phyloP scores from a whole-genome alignment of 2,113 vertebrate species.

The Psittacula cyanocephala region DNA sequence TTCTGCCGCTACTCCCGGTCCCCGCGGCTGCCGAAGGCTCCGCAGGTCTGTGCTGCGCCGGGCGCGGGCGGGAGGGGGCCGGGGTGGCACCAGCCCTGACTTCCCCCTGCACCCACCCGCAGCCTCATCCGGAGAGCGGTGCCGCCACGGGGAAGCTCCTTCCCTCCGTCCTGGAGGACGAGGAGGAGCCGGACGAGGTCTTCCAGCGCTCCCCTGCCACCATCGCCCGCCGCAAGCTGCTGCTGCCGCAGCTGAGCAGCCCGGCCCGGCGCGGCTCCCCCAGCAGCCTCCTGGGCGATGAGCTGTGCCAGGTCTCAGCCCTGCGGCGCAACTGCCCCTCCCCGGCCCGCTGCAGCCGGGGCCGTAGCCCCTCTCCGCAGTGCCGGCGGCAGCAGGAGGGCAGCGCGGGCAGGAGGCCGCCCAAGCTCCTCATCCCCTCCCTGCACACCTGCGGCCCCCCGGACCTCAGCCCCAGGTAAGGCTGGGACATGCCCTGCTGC shows the following conservation, averaged over 20 bases:
- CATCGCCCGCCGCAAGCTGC: slow-evolving; percentile 71
- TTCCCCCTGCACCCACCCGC: not conserved
- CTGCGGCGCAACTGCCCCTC: slow-evolving; percentile 77
- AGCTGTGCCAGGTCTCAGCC: slow-evolving; percentile 80
- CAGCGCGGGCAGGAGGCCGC: slow-evolving; percentile 60
- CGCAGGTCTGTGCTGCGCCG: not conserved
- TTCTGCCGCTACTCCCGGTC: slow-evolving; percentile 79
- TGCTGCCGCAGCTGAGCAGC: slow-evolving; percentile 78
- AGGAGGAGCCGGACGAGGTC: slow-evolving; percentile 71
- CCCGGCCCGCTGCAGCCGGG: slow-evolving; percentile 73
- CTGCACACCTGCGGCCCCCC: slow-evolving; percentile 80
- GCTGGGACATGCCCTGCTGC: accelerated
- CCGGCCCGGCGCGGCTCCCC: slow-evolving; percentile 76
- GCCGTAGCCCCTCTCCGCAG: slow-evolving; percentile 76
- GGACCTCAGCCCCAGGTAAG: slow-evolving; percentile 91
- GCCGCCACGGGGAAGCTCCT: slow-evolving; percentile 76
- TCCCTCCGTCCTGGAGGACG: slow-evolving; percentile 79
- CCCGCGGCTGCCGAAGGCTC: slow-evolving; percentile 82
- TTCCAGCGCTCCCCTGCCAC: slow-evolving; percentile 73
- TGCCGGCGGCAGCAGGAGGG: slow-evolving; percentile 6
- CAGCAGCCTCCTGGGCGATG: slow-evolving; percentile 83
- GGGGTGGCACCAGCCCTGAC: not conserved
- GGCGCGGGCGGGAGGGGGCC: not conserved
- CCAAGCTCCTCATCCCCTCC: slow-evolving; percentile 86
- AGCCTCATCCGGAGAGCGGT: slow-evolving; percentile 74